phyloP scores from a whole-genome alignment of 2,888 invertebrate species.

The Stenodera caucasica region DNA sequence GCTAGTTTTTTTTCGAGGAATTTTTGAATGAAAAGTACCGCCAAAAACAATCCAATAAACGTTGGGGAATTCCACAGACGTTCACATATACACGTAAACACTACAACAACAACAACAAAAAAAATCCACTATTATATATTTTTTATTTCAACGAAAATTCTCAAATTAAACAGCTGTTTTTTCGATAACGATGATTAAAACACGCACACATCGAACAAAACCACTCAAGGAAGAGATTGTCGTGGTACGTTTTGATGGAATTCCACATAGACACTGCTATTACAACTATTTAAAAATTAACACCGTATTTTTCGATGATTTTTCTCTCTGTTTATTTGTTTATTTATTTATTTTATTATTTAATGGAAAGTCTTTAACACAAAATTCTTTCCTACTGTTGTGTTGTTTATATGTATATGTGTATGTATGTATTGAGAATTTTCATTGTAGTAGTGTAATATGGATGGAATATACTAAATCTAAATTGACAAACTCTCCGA shows the following conservation, averaged over 20 bases:
- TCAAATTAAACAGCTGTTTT: constrained; percentile 2
- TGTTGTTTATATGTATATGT: background rate
- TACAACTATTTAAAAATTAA: background rate
- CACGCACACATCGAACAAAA: background rate
- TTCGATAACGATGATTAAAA: background rate
- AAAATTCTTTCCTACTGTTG: background rate
- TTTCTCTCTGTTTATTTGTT: too few relatives aligned
- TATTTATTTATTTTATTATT: background rate
- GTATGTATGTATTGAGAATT: constrained; percentile 37
- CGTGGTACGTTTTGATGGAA: background rate
- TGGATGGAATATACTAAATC: constrained; percentile 44
- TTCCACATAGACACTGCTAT: constrained; percentile 1
- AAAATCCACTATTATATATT: background rate
- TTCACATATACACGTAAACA: background rate
- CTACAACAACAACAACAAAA: background rate
- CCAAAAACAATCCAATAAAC: background rate
- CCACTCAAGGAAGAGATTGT: constrained; percentile 7
- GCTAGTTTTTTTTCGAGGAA: background rate
- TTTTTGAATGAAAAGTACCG: background rate
- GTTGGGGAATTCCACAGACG: background rate
- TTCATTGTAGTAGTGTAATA: constrained; percentile 54
- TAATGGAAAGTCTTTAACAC: background rate
- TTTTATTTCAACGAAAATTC: background rate
- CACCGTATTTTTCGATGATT: background rate
- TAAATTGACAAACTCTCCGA: constrained; percentile 20